These are phyloP conservation scores for Lasius fuliginosus DNA, from an alignment of 2,888 invertebrate genomes.

Conservation along the genomic window DNA sequence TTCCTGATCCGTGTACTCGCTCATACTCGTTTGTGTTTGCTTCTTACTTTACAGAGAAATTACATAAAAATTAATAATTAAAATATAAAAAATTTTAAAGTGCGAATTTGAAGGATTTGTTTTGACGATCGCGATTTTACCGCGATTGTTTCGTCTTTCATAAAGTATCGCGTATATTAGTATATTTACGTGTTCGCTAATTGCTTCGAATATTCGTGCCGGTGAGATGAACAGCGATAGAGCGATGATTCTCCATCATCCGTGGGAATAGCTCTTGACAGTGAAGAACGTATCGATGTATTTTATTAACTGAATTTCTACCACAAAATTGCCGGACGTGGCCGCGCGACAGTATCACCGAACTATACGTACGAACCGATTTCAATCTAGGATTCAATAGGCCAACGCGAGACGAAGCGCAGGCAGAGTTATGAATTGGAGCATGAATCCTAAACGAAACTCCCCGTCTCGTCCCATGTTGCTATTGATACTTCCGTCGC, in stretches of 20 bases:
- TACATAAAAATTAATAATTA: background rate
- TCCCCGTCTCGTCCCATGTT: constrained; percentile 35
- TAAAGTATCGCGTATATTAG: background rate
- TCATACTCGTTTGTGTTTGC: background rate
- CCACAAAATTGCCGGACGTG: constrained; percentile 46
- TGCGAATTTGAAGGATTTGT: background rate
- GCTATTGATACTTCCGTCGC: constrained; percentile 52
- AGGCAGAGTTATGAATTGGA: constrained; percentile 59
- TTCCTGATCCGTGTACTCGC: background rate
- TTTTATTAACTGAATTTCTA: constrained; percentile 52
- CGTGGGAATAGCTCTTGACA: constrained; percentile 23
- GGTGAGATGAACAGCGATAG: background rate
- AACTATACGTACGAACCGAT: constrained; percentile 22
- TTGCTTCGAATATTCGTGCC: constrained; percentile 7
- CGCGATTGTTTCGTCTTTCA: background rate
- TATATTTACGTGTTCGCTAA: constrained; percentile 17
- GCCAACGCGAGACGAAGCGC: constrained; percentile 21
- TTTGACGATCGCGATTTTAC: background rate
- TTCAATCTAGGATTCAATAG: constrained; percentile 57
- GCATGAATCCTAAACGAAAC: constrained; percentile 66
- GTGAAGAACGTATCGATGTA: constrained; percentile 41
- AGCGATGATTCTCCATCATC: constrained; percentile 25
- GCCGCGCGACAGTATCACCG: background rate
- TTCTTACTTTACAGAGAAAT: background rate
- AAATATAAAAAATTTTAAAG: background rate